Evolutionary conservation across 2,113 vertebrate genomes (phyloP).

Genomic region (Pluvianellus socialis): DNA sequence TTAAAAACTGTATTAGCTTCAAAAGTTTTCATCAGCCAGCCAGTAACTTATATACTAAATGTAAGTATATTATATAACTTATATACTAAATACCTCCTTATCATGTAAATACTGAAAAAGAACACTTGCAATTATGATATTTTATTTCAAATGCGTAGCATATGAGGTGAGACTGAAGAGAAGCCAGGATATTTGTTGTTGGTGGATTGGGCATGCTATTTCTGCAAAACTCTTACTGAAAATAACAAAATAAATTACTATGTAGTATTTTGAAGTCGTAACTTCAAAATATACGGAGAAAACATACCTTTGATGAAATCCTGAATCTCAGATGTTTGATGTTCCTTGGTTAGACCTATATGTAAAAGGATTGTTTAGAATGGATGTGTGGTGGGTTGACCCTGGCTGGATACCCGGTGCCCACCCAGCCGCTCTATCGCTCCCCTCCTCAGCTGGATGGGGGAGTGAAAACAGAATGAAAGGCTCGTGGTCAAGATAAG

Average conservation of each 20-base stretch:
- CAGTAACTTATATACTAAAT: neutral
- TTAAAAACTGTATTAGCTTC: neutral
- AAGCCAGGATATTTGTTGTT: neutral
- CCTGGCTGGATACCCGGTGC: too few relatives aligned
- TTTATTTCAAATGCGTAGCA: neutral
- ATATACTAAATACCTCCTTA: neutral
- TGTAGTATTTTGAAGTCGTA: neutral
- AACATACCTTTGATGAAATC: neutral
- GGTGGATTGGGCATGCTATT: neutral
- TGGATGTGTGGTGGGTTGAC: neutral
- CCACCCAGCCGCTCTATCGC: too few relatives aligned
- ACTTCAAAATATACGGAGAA: neutral
- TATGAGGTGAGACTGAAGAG: neutral
- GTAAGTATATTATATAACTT: neutral
- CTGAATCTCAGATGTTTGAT: neutral
- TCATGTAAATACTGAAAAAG: neutral
- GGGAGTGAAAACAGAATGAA: too few relatives aligned
- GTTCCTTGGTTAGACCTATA: neutral
- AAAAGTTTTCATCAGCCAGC: neutral
- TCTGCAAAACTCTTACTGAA: neutral
- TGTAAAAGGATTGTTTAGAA: neutral
- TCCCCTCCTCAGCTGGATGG: too few relatives aligned
- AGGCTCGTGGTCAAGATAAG: too few relatives aligned
- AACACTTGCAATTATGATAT: neutral
- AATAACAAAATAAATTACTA: neutral